Evolutionary conservation across 2,888 invertebrate genomes (phyloP).

Genomic region (Microctonus brassicae): DNA sequence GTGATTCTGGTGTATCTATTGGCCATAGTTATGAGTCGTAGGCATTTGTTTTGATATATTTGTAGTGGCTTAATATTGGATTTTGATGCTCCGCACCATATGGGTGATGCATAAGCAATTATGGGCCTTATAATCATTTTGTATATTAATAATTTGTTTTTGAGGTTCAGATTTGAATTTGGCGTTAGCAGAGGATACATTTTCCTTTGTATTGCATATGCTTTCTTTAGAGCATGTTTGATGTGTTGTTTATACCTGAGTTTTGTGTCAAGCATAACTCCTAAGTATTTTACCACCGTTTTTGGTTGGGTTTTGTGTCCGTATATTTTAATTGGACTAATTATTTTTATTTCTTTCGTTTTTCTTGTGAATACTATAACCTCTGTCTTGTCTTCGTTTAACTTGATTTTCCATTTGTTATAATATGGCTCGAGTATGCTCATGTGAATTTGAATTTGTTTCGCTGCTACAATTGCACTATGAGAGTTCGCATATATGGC

Average conservation of each 20-base stretch:
- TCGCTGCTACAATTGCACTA: too few relatives aligned
- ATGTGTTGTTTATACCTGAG: conserved; percentile 44
- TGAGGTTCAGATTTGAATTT: conserved; percentile 30
- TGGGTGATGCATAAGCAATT: not conserved
- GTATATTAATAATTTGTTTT: not conserved
- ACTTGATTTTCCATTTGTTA: conserved; percentile 34
- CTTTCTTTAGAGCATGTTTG: conserved; percentile 40
- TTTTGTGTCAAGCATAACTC: conserved; percentile 42
- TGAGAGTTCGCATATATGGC: too few relatives aligned
- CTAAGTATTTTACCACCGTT: conserved; percentile 47
- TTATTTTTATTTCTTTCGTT: conserved; percentile 27
- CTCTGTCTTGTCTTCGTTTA: conserved; percentile 37
- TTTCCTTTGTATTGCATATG: conserved; percentile 36
- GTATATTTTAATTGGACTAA: conserved; percentile 37
- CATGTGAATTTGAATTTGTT: conserved; percentile 43
- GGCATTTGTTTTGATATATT: conserved; percentile 9
- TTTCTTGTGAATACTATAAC: conserved; percentile 38
- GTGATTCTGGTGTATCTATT: not conserved
- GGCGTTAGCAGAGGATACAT: conserved; percentile 47
- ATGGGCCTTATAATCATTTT: not conserved
- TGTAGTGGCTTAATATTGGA: too few relatives aligned
- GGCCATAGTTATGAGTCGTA: not conserved
- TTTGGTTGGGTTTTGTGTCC: conserved; percentile 32
- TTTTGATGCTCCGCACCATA: too few relatives aligned
- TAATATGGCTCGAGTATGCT: conserved; percentile 28